These are phyloP conservation scores for Andricus quercusramuli DNA, from an alignment of 2,888 invertebrate genomes.

Conservation along the genomic window DNA sequence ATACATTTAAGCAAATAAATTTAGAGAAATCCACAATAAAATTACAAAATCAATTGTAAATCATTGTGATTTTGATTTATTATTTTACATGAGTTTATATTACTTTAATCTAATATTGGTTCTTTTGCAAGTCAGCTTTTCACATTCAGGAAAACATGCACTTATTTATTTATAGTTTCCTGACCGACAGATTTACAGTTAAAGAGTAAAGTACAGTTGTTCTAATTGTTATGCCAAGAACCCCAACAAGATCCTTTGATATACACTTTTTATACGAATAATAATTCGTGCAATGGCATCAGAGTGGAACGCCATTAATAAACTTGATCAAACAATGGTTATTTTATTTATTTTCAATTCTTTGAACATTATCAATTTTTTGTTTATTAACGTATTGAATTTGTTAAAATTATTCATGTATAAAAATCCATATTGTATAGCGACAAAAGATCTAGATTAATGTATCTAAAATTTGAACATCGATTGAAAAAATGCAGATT, in stretches of 20 bases:
- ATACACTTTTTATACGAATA: not conserved
- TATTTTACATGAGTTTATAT: too few species aligned
- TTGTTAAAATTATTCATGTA: too few species aligned
- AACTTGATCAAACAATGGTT: not conserved
- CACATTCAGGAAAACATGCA: not conserved
- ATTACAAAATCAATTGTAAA: not conserved
- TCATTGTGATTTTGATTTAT: not conserved
- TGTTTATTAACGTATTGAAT: too few species aligned
- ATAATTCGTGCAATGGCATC: not conserved
- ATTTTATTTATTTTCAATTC: too few species aligned
- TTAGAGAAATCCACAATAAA: too few species aligned
- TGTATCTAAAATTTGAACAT: too few species aligned
- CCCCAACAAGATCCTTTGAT: not conserved
- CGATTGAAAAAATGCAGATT: too few species aligned
- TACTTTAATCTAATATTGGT: too few species aligned
- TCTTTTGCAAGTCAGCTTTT: too few species aligned
- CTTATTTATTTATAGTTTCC: not conserved
- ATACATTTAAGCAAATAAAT: not conserved
- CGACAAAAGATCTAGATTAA: too few species aligned
- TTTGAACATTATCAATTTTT: too few species aligned
- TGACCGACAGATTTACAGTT: not conserved
- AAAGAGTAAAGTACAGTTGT: not conserved
- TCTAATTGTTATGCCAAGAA: constrained; percentile 5
- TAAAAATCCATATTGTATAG: too few species aligned
- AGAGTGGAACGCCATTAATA: not conserved